Percentiles rank a stretch among this genome's conserved stretches.
These are phyloP conservation scores for Melieria omissa DNA, from an alignment of 2,888 invertebrate species.

Conservation along the genomic window DNA sequence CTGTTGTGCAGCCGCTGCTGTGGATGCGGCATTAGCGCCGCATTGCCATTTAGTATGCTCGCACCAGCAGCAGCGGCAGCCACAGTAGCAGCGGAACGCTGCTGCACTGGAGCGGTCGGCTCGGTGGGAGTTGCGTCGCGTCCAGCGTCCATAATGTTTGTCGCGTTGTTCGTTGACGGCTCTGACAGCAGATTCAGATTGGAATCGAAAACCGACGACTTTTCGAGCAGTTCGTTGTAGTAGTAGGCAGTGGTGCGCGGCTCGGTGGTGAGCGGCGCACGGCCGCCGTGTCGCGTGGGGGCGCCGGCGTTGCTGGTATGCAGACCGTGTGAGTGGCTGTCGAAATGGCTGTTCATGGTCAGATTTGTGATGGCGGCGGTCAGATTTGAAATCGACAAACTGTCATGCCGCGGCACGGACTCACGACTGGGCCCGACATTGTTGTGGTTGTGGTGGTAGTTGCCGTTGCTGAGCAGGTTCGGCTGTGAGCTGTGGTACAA, in stretches of 20 bases:
- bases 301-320: slow-evolving; percentile 6
- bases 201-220: slow-evolving; percentile 63
- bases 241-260: slow-evolving; percentile 64
- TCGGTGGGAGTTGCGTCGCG: neutral
- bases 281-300: slow-evolving; percentile 33
- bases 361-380: slow-evolving; percentile 45
- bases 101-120: neutral
- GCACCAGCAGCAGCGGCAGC: slow-evolving; percentile 44
- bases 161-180: slow-evolving; percentile 8
- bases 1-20: slow-evolving; percentile 51
- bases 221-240: slow-evolving; percentile 63
- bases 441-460: slow-evolving; percentile 35
- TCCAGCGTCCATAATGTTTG: slow-evolving; percentile 30
- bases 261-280: slow-evolving; percentile 50
- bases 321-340: neutral
- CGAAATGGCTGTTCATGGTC: slow-evolving; percentile 26
- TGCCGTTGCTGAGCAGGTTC: slow-evolving; percentile 52
- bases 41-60: slow-evolving; percentile 33
- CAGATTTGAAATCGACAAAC: slow-evolving; percentile 54
- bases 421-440: slow-evolving; percentile 27
- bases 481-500: slow-evolving; percentile 61
- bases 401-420: slow-evolving; percentile 46
- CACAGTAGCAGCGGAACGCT: slow-evolving; percentile 36
- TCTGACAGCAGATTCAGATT: slow-evolving; percentile 60
- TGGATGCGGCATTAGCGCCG: slow-evolving; percentile 47